These are phyloP conservation scores for Heliconius nattereri DNA, from an alignment of 1,140 invertebrate species.

Conservation along the genomic window DNA sequence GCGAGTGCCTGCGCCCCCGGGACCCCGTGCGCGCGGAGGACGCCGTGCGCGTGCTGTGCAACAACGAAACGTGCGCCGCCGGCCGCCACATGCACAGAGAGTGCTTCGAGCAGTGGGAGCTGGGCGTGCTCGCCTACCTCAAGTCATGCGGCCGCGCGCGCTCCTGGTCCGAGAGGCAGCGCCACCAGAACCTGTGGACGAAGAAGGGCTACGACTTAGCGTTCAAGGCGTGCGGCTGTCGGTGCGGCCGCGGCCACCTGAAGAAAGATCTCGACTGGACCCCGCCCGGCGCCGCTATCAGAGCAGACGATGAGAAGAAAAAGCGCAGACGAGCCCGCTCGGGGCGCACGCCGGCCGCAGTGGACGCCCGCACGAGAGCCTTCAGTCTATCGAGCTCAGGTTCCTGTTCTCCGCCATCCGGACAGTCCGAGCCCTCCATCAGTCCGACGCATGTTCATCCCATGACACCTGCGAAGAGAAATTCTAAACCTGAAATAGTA, in stretches of 20 bases:
- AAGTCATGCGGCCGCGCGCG: constrained; percentile 94
- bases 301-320: constrained; percentile 89
- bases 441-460: constrained; percentile 80
- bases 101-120: constrained; percentile 97
- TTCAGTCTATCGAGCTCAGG: constrained; percentile 86
- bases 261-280: constrained; percentile 97
- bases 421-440: constrained; percentile 70
- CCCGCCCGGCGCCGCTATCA: constrained; percentile 82
- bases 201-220: constrained; percentile 98
- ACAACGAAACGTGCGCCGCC: constrained; percentile 93
- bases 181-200: constrained; percentile 97
- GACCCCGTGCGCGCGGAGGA: constrained; percentile 85
- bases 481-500: constrained; percentile 89
- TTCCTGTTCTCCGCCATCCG: constrained; percentile 77
- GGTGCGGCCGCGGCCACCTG: constrained; percentile 93
- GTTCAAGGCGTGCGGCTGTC: constrained; percentile 93
- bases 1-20: constrained; percentile 88
- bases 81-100: constrained; percentile 97
- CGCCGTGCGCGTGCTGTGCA: constrained; percentile 94
- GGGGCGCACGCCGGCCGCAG: constrained; percentile 85
- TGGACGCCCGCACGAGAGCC: constrained; percentile 86
- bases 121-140: constrained; percentile 91
- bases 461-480: constrained; percentile 84
- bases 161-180: constrained; percentile 96
- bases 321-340: constrained; percentile 83